Percentiles rank a stretch among this genome's conserved stretches.
Conservation (phyloP, 1,140 invertebrate genomes). For the Hycleus phaleratus region DNA sequence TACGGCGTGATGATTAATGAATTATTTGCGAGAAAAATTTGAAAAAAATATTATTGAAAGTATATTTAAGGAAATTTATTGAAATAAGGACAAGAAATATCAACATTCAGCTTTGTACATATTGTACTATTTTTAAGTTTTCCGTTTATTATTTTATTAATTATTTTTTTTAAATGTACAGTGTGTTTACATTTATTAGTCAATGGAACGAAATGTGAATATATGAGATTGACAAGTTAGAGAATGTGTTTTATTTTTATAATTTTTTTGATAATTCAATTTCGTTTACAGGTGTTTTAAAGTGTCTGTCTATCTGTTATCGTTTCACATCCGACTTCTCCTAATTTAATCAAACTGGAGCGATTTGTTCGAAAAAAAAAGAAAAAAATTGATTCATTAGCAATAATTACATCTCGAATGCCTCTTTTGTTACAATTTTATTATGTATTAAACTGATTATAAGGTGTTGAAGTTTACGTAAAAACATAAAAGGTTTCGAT, state of each 20-base stretch:
- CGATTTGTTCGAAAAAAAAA: neutral
- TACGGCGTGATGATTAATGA: too few species aligned
- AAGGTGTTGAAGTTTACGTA: too few species aligned
- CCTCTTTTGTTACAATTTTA: too few species aligned
- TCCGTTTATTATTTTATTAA: neutral
- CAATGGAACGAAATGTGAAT: slow-evolving; percentile 42
- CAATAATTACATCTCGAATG: neutral
- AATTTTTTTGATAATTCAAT: slow-evolving; percentile 3
- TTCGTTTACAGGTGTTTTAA: neutral
- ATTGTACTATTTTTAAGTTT: slow-evolving; percentile 33
- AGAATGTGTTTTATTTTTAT: slow-evolving; percentile 23
- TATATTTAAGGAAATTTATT: neutral
- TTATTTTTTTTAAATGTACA: slow-evolving; percentile 38
- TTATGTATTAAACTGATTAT: too few species aligned
- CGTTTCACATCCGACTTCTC: neutral
- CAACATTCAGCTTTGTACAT: slow-evolving; percentile 29
- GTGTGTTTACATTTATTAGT: slow-evolving; percentile 41
- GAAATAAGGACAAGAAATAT: neutral
- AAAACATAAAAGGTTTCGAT: too few species aligned
- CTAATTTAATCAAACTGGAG: neutral
- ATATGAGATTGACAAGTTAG: slow-evolving; percentile 41
- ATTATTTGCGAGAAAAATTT: neutral
- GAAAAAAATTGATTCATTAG: neutral
- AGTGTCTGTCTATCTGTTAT: too few species aligned
- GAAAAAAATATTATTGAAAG: neutral